Percentiles rank a stretch among this genome's conserved stretches.
Evolutionary conservation across 2,888 invertebrate species (phyloP).

Genomic region (Sarcophaga subvicina): DNA sequence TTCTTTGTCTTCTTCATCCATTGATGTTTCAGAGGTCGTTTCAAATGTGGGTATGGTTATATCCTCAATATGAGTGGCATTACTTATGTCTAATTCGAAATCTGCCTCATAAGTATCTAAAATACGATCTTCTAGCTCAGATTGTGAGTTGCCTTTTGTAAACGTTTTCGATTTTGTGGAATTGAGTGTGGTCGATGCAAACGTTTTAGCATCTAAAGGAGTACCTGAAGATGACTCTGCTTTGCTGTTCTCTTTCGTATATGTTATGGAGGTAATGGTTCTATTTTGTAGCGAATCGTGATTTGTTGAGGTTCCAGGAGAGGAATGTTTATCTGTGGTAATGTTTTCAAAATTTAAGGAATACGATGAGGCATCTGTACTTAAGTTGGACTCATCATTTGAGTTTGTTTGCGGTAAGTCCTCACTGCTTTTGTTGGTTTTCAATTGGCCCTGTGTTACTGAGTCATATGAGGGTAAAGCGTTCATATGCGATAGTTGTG

Average conservation of each 20-base stretch:
- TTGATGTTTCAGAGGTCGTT: constrained; percentile 70
- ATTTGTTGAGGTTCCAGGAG: constrained; percentile 60
- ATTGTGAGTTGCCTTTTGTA: constrained; percentile 40
- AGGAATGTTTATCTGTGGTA: constrained; percentile 68
- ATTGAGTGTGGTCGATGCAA: constrained; percentile 20
- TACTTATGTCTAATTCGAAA: constrained; percentile 70
- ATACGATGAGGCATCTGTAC: constrained; percentile 63
- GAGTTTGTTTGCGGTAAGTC: not conserved
- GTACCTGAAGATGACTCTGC: constrained; percentile 23
- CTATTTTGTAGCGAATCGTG: constrained; percentile 31
- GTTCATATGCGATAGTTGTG: constrained; percentile 66
- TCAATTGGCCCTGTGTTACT: constrained; percentile 16
- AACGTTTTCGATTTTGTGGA: constrained; percentile 52
- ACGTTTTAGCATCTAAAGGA: not conserved
- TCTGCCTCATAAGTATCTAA: constrained; percentile 71
- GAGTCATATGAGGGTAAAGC: constrained; percentile 60
- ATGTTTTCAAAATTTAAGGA: constrained; percentile 68
- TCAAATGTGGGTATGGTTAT: constrained; percentile 76
- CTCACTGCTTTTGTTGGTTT: constrained; percentile 29
- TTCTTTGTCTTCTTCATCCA: constrained; percentile 52
- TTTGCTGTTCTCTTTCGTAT: constrained; percentile 29
- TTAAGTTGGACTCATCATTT: constrained; percentile 58
- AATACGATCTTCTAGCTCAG: constrained; percentile 49
- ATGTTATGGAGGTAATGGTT: constrained; percentile 32
- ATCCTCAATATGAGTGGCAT: constrained; percentile 75